These are phyloP conservation scores for Listronotus oregonensis DNA, from an alignment of 1,140 invertebrate species.

Conservation along the genomic window DNA sequence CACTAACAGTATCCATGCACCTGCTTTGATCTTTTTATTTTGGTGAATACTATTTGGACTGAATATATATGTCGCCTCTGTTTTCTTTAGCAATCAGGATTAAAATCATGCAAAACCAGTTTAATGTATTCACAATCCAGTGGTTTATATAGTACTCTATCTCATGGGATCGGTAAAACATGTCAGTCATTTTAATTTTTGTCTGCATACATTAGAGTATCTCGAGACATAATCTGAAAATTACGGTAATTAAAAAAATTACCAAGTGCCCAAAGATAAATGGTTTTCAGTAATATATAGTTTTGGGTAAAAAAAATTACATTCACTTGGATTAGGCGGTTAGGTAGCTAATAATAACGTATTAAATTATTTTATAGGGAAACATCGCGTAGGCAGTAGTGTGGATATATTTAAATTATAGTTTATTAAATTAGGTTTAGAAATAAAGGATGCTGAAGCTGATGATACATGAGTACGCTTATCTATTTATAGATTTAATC, in stretches of 20 bases:
- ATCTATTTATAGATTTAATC: no score
- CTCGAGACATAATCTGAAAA: conserved; percentile 21
- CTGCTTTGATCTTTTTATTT: conserved; percentile 8
- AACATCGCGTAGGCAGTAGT: no score
- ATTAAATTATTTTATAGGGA: no score
- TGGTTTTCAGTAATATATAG: not conserved
- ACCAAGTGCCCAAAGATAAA: conserved; percentile 12
- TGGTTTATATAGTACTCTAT: conserved; percentile 25
- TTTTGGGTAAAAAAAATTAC: no score
- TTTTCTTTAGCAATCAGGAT: conserved; percentile 15
- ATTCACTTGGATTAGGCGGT: no score
- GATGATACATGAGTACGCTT: no score
- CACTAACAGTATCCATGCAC: no score
- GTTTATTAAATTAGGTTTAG: no score
- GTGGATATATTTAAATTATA: no score
- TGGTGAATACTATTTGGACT: conserved; percentile 5
- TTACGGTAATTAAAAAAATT: conserved; percentile 30
- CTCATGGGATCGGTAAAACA: conserved; percentile 23
- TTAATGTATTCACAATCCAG: conserved; percentile 27
- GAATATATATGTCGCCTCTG: conserved; percentile 25
- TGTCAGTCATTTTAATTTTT: conserved; percentile 29
- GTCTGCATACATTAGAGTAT: conserved; percentile 26
- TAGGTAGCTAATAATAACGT: no score
- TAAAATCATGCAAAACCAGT: conserved; percentile 20
- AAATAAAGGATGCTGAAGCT: no score